Conservation (phyloP, 2,797 vertebrate genomes). For the Lithobates sylvaticus region DNA sequence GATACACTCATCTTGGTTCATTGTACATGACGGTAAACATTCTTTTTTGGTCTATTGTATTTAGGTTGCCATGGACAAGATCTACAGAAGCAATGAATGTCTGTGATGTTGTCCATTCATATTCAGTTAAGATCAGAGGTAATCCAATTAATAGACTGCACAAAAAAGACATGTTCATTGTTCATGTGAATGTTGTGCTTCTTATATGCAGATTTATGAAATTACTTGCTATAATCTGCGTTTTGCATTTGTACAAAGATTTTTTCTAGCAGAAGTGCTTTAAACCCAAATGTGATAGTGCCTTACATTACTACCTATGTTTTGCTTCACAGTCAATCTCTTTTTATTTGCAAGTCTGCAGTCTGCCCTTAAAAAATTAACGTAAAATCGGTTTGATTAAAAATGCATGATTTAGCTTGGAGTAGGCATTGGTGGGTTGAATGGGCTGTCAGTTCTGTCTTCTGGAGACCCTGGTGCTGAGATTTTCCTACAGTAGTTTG, state of each 20-base stretch:
- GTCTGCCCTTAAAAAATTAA: too few relatives aligned
- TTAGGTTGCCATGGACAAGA: constrained; percentile 4
- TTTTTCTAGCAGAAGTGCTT: too few relatives aligned
- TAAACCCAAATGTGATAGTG: too few relatives aligned
- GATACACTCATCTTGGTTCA: not conserved
- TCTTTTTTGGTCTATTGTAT: not conserved
- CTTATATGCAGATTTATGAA: not conserved
- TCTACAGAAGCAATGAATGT: not conserved
- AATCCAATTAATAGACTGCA: not conserved
- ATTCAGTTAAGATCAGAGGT: not conserved
- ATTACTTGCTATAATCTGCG: not conserved
- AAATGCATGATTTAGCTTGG: too few relatives aligned
- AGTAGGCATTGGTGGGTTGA: too few relatives aligned
- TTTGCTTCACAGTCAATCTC: too few relatives aligned
- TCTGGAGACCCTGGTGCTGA: too few relatives aligned
- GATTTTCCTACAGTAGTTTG: too few relatives aligned
- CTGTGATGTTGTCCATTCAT: not conserved
- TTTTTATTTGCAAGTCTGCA: too few relatives aligned
- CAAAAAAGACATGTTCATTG: not conserved
- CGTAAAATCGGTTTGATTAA: too few relatives aligned
- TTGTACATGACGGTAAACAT: not conserved
- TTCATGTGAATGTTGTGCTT: not conserved
- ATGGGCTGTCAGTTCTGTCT: too few relatives aligned
- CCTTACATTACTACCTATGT: too few relatives aligned
- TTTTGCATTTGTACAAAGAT: not conserved